Base-by-base conservation (phyloP, 2,113 vertebrate species). In the Gobius niger region DNA sequence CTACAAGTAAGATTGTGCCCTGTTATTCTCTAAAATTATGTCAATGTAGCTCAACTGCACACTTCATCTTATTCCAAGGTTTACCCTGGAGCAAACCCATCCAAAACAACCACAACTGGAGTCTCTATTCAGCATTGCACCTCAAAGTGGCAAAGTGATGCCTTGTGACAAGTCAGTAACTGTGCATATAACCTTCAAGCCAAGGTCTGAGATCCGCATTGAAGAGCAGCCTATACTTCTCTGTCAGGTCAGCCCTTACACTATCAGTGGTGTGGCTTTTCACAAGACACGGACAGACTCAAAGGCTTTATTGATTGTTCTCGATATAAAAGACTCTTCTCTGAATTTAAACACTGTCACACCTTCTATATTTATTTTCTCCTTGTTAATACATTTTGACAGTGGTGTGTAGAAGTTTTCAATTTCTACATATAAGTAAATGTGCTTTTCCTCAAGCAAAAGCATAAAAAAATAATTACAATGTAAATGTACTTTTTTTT, bases 211-310 rank as follows among this genome's bases (percentile, higher is more conserved):
- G 77, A 57, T 97, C 5, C 75, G 50, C 1, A 79, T 98, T 0
- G 87, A 71, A 54, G 88, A 93, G 16, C 90, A 94, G 8, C 87
- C 95, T 10, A 12, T 98, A 80, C 83, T 98, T 40, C 69, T 53
- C 9, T 98, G 95, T 81, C 92, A 96, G 90, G 97, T 98, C n/a
- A 13, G 64, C 4, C 8, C 18, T 54, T 18, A 54, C 51, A 9
- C 51, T 53, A 53, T 24, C 52, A 54, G 5, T 24, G 24, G 24
- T 34, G 2, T 4, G 24, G 24, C 24, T 34, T 34, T 34, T 34
- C 24, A 34, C 24, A 34, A 34, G 24, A 34, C 24, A 34, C 24
- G 5, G 24, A 0, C 3, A 34, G 24, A 34, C 24, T 34, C 24
- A 34, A 34, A 34, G 24, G 24, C 24, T 34, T 34, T 34, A 34